Percentiles rank a stretch among this genome's conserved stretches.
Evolutionary conservation across 2,797 vertebrate species (phyloP).

Genomic region (Trachops cirrhosus): DNA sequence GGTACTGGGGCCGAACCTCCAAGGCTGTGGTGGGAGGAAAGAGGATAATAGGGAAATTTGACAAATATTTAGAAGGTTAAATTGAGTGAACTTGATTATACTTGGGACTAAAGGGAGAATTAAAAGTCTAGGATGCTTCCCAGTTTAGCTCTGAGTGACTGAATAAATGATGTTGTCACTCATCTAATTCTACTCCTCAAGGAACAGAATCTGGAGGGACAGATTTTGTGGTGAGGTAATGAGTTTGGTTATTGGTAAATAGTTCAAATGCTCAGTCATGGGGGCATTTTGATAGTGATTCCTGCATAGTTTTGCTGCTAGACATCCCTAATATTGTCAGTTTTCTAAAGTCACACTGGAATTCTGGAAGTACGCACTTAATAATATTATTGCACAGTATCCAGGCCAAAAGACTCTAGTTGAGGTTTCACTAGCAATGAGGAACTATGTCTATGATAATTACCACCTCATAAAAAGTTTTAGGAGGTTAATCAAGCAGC

Average conservation of each 20-base stretch:
- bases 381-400: not conserved
- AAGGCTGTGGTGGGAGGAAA: not conserved
- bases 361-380: not conserved
- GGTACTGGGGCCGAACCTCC: not conserved
- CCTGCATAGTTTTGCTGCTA: constrained; percentile 40
- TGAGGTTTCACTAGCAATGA: constrained; percentile 36
- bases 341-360: constrained; percentile 29
- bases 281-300: constrained; percentile 14
- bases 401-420: not conserved
- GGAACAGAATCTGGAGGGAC: not conserved
- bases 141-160: not conserved
- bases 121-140: not conserved
- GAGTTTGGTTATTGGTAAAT: not conserved
- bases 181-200: not conserved
- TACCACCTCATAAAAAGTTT: constrained; percentile 6
- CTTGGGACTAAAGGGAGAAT: not conserved
- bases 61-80: constrained; percentile 40
- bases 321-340: not conserved
- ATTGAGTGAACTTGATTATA: not conserved
- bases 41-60: not conserved
- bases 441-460: not conserved
- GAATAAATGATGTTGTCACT: not conserved
- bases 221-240: not conserved
- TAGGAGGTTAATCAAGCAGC: constrained; percentile 6
- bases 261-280: not conserved